Evolutionary conservation across 1,140 invertebrate genomes (phyloP), one percentile per base, ranked within the genome.

Genomic region (Saccostrea cuccullata): DNA sequence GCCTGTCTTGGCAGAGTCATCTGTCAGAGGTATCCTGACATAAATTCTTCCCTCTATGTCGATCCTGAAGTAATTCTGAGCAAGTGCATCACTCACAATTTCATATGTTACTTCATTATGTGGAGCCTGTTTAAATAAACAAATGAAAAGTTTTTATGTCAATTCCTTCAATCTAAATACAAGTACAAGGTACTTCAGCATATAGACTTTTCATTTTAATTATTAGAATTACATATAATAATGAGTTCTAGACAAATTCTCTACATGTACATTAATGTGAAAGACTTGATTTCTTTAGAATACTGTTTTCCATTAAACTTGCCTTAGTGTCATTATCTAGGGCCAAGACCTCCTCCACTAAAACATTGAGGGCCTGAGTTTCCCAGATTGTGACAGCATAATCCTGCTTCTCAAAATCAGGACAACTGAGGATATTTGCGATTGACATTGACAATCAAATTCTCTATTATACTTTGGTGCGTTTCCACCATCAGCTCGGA

Each of bases 311-410:
- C 6, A 6, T 47, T 30, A 9, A 3, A 30, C 9, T 77, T 88
- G 91, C 91, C 60, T 89, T 87, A 13, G 89, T 82, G 73, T 93
- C 91, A 30, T 23, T 70, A 56, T 93, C 92, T 17, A 87, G 89
- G 23, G 96, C 96, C 0, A 98, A 98, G 17, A 98, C 86, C 26
- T 84, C 89, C 6, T 91, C 88, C 30, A 95, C 88, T 56, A 83
- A 82, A 89, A 47, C 87, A 55, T 82, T 90, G 26, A 84, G 90
- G 85, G 92, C 97, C 97, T 55, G 95, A 0, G 97, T 97, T 95
- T 98, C 98, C 47, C 96, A 95, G 0, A 98, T 96, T 88, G 97
- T 97, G 91, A 98, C 98, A 30, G 96, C 97, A 93, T 98, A 98
- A 96, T 96, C 97, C 6, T 91, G 87, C 47, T 87, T 67, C 13